Percentiles rank a stretch among this genome's conserved stretches.
phyloP scores from a whole-genome alignment of 2,797 vertebrate genomes.

The Ispidina lecontei region DNA sequence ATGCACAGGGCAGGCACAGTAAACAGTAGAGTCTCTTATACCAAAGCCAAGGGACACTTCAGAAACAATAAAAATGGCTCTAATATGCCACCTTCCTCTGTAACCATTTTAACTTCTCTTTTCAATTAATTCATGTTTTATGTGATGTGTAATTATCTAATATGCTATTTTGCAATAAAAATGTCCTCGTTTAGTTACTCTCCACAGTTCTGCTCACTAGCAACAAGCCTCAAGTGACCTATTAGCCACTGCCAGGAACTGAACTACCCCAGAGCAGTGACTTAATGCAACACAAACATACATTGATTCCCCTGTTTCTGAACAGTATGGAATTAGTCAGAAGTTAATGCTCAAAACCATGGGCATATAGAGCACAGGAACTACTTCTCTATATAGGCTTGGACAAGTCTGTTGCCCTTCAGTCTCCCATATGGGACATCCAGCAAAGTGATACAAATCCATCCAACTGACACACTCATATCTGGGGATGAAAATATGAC shows the following conservation, averaged over 20 bases:
- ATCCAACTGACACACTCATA: background rate
- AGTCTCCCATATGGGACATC: background rate
- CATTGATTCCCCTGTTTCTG: rapidly evolving
- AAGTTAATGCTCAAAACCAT: background rate
- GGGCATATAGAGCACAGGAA: background rate
- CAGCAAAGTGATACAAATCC: background rate
- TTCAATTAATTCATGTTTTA: background rate
- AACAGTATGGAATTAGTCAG: background rate
- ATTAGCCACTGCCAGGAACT: background rate
- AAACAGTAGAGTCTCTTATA: background rate
- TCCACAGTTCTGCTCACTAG: background rate
- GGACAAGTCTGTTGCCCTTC: background rate
- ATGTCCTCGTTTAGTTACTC: background rate
- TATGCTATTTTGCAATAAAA: background rate
- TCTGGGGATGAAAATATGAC: background rate
- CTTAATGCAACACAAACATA: background rate
- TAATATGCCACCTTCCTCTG: background rate
- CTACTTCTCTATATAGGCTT: background rate
- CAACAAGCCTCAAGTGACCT: background rate
- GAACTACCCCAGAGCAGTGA: background rate
- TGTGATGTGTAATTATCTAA: background rate
- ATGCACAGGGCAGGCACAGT: background rate
- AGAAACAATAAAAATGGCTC: background rate
- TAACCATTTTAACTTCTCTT: background rate
- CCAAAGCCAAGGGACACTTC: background rate